phyloP scores from a whole-genome alignment of 2,797 vertebrate genomes.

The Clarias laeviceps region DNA sequence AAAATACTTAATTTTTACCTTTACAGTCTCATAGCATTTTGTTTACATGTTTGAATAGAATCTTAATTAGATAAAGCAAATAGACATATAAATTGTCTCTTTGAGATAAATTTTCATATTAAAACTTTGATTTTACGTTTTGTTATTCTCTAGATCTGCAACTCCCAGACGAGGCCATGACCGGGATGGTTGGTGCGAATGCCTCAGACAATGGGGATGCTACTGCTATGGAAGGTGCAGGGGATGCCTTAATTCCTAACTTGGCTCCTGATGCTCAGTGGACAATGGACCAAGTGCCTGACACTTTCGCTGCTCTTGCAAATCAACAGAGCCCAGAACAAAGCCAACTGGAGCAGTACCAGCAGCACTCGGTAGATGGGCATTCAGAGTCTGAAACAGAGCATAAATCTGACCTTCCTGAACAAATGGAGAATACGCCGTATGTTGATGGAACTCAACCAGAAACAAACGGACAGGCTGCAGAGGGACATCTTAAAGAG shows the following conservation, averaged over 20 bases:
- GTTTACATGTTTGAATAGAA: too few species aligned
- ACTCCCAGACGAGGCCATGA: slow-evolving; percentile 61
- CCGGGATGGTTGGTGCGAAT: slow-evolving; percentile 75
- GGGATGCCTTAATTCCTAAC: slow-evolving; percentile 66
- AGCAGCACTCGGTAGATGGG: slow-evolving; percentile 57
- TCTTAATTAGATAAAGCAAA: too few species aligned
- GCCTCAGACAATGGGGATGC: slow-evolving; percentile 59
- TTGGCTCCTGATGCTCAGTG: slow-evolving; percentile 66
- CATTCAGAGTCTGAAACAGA: slow-evolving; percentile 26
- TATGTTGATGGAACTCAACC: slow-evolving; percentile 30
- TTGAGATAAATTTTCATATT: not conserved
- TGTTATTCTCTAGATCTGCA: slow-evolving; percentile 55
- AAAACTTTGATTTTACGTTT: not conserved
- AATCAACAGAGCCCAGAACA: slow-evolving; percentile 34
- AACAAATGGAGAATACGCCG: not conserved
- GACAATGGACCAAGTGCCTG: slow-evolving; percentile 68
- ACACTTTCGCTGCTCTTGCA: slow-evolving; percentile 55
- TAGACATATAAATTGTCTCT: not conserved
- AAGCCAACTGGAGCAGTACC: slow-evolving; percentile 63
- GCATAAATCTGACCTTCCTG: slow-evolving; percentile 10
- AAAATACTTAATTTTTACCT: too few species aligned
- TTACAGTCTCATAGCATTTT: too few species aligned
- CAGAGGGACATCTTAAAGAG: slow-evolving; percentile 36
- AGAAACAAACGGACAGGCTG: slow-evolving; percentile 75
- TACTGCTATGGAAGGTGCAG: slow-evolving; percentile 70